These are phyloP conservation scores for Butorides virescens DNA, from an alignment of 2,113 vertebrate species.

Conservation along the genomic window DNA sequence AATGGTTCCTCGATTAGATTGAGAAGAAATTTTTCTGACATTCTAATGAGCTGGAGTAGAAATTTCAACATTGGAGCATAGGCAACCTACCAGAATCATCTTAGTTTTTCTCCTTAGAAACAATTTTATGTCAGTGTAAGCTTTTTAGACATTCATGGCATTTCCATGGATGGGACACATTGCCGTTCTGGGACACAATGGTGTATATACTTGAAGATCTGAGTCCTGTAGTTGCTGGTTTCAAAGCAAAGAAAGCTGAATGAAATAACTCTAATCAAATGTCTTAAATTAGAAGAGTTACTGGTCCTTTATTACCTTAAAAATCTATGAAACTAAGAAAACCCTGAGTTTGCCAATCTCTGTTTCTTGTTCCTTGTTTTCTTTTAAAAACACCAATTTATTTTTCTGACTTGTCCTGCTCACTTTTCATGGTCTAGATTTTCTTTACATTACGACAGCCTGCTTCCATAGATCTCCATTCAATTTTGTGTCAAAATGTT, in stretches of 20 bases:
- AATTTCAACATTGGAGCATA: background rate
- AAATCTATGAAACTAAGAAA: background rate
- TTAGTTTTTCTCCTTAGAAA: background rate
- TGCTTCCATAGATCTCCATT: background rate
- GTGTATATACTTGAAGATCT: background rate
- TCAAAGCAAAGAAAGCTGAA: background rate
- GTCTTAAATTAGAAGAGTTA: background rate
- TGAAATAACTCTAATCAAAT: background rate
- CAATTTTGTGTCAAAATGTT: background rate
- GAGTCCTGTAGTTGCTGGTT: background rate
- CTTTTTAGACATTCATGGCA: background rate
- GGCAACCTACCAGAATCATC: background rate
- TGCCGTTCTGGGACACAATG: background rate
- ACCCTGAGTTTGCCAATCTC: accelerated
- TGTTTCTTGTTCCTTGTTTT: background rate
- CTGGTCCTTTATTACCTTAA: background rate
- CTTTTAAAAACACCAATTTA: background rate
- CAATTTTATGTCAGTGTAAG: background rate
- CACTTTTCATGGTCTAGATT: background rate
- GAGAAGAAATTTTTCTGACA: background rate
- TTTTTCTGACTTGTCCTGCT: background rate
- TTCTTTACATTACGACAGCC: background rate
- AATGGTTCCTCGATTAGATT: background rate
- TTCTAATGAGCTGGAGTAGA: background rate
- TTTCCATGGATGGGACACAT: background rate